Conservation (phyloP, 2,888 invertebrate genomes). For the Chrysodeixis includens region DNA sequence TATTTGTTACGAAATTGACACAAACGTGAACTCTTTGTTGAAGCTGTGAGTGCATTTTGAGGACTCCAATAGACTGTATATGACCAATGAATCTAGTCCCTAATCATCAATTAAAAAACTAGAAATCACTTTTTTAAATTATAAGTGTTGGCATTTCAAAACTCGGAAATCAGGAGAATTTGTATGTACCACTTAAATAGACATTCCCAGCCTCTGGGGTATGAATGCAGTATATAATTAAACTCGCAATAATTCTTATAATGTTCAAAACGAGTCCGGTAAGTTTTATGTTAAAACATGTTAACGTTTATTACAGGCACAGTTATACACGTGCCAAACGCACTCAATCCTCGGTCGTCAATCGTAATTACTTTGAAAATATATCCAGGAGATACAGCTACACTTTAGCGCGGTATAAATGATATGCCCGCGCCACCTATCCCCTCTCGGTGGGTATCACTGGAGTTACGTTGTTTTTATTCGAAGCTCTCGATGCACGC, state of each 20-base stretch:
- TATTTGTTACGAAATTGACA: neutral
- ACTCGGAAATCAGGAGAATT: neutral
- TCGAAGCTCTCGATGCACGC: constrained; percentile 73
- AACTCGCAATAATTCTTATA: neutral
- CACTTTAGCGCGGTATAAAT: constrained; percentile 45
- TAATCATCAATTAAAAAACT: too few relatives aligned
- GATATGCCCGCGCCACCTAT: constrained; percentile 34
- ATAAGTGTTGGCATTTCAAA: too few relatives aligned
- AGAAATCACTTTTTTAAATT: too few relatives aligned
- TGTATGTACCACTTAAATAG: neutral
- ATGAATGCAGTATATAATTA: neutral
- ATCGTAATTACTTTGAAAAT: constrained; percentile 43
- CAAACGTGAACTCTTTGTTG: neutral
- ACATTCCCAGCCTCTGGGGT: neutral
- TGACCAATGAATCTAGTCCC: too few relatives aligned
- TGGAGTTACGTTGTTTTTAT: constrained; percentile 46
- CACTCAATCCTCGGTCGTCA: constrained; percentile 24
- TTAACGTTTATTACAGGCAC: neutral
- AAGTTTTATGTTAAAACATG: neutral
- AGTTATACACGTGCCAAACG: constrained; percentile 16
- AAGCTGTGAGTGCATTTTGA: too few relatives aligned
- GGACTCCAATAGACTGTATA: too few relatives aligned
- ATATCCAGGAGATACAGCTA: constrained; percentile 35
- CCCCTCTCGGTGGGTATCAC: constrained; percentile 44
- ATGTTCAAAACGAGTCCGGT: neutral